Percentiles rank a stretch among this genome's conserved stretches.
These are phyloP conservation scores for Lophura swinhoii DNA, from an alignment of 2,797 vertebrate species.

Conservation along the genomic window DNA sequence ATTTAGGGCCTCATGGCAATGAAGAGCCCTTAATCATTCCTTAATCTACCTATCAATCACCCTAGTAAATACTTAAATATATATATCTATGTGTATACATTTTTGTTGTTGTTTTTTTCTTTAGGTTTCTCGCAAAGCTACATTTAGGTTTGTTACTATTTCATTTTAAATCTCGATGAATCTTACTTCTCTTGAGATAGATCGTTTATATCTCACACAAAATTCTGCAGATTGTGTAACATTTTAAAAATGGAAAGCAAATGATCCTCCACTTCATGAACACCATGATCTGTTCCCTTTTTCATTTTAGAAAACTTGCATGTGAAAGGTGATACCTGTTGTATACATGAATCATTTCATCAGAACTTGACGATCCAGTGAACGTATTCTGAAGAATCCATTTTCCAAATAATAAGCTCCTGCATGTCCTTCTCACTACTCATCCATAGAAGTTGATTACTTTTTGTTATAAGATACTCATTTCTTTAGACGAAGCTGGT, in stretches of 20 bases:
- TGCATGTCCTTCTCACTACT: background rate
- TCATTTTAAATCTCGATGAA: background rate
- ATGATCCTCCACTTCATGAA: background rate
- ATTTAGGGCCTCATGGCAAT: background rate
- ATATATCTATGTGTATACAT: background rate
- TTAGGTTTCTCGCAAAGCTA: background rate
- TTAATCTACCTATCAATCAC: background rate
- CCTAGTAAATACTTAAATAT: background rate
- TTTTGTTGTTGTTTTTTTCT: background rate
- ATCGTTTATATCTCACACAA: background rate
- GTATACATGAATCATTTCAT: background rate
- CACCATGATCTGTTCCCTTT: background rate
- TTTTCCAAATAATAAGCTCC: background rate
- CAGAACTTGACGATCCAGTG: background rate
- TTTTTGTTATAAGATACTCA: background rate
- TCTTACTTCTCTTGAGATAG: background rate
- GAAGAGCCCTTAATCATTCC: background rate
- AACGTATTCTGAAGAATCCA: background rate
- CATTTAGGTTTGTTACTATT: background rate
- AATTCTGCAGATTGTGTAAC: background rate
- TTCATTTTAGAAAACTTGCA: background rate
- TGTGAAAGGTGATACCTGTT: background rate
- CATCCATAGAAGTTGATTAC: background rate
- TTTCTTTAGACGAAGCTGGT: conserved; percentile 12
- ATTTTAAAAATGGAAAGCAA: conserved; percentile 12